A percentile compares a stretch with the other conserved stretches of the same genome.
Conservation (phyloP, 2,888 invertebrate species). For the Gisinianus flammeolus region DNA sequence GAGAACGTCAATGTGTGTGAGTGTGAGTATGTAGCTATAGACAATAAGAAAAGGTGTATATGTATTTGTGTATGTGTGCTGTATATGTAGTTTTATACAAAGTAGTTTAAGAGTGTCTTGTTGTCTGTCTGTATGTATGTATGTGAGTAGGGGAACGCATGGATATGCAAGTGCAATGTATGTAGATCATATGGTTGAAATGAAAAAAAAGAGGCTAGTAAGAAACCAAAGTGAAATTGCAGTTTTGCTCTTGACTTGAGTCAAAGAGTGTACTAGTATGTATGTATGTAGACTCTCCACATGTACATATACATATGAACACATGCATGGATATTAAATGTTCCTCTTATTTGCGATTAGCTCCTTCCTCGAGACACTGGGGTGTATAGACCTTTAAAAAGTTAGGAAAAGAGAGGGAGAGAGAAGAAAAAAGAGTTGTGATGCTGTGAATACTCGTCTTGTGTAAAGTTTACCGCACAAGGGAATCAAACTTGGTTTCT, state of each 20-base stretch:
- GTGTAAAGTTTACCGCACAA: neutral
- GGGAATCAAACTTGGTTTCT: slow-evolving; percentile 23
- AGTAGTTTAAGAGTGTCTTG: too few relatives aligned
- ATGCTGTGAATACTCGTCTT: neutral
- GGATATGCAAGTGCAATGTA: slow-evolving; percentile 11
- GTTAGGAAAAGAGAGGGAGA: neutral
- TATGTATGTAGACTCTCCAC: neutral
- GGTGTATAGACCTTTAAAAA: slow-evolving; percentile 6
- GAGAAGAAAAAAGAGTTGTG: neutral
- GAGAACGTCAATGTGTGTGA: too few relatives aligned
- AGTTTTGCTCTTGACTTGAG: slow-evolving; percentile 34
- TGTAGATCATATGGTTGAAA: slow-evolving; percentile 17
- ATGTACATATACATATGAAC: neutral
- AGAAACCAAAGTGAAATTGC: slow-evolving; percentile 42
- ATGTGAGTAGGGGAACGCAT: too few relatives aligned
- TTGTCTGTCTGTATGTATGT: too few relatives aligned
- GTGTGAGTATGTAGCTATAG: too few relatives aligned
- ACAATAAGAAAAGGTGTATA: too few relatives aligned
- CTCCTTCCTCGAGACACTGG: neutral
- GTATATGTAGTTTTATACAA: too few relatives aligned
- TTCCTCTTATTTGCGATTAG: neutral
- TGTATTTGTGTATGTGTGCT: too few relatives aligned
- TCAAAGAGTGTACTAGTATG: neutral
- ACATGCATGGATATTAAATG: neutral
- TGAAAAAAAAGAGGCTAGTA: slow-evolving; percentile 25